Conservation (phyloP, 2,113 vertebrate species). For the Oreochromis niloticus region DNA sequence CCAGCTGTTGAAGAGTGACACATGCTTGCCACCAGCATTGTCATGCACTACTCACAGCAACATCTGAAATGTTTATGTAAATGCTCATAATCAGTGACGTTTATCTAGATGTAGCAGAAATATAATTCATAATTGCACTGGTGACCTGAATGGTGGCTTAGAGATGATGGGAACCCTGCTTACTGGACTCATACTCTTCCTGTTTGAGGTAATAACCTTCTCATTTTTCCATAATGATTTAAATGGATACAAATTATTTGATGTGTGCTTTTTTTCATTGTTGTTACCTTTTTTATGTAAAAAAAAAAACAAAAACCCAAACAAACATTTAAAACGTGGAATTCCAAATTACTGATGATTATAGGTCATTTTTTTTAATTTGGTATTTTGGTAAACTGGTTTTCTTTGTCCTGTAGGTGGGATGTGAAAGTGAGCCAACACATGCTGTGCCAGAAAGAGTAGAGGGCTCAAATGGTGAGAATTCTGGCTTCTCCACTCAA, state of each 20-base stretch:
- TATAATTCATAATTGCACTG: neutral
- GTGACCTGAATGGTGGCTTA: neutral
- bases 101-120: neutral
- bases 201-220: conserved; percentile 44
- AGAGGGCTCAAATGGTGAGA: conserved; percentile 53
- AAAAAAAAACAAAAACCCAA: neutral
- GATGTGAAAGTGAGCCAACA: conserved; percentile 53
- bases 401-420: conserved; percentile 37
- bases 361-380: neutral
- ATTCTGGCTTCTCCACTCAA: neutral
- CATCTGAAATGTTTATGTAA: neutral
- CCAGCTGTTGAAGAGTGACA: neutral
- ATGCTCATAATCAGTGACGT: neutral
- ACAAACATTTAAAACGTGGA: no score
- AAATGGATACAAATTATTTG: rapidly evolving
- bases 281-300: neutral
- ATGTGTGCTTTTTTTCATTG: neutral
- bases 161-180: conserved; percentile 48
- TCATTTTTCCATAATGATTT: neutral
- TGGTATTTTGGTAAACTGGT: neutral
- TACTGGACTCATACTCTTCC: conserved; percentile 41
- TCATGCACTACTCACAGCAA: neutral
- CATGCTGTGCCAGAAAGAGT: conserved; percentile 23
- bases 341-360: neutral
- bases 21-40: neutral